Conservation (phyloP, 2,113 vertebrate genomes). For the Malurus elegans region DNA sequence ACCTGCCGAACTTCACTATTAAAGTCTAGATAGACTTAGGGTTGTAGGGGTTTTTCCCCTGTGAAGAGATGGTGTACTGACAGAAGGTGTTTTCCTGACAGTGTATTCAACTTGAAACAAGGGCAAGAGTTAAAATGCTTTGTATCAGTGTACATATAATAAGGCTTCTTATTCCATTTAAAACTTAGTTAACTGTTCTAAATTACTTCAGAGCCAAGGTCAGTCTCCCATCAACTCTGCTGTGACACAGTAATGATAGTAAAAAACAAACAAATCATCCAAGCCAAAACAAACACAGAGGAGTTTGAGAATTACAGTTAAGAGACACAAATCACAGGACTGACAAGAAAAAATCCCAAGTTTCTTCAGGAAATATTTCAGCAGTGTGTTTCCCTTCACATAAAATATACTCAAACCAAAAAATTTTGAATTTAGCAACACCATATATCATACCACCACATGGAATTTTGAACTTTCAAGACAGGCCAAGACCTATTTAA, state of each 20-base stretch:
- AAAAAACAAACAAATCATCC: neutral
- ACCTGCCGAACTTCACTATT: neutral
- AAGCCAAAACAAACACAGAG: neutral
- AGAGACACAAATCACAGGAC: neutral
- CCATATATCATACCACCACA: accelerated
- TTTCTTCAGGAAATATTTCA: neutral
- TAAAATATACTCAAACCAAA: neutral
- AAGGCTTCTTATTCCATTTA: neutral
- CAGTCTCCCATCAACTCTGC: neutral
- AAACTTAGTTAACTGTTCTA: neutral
- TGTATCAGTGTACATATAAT: neutral
- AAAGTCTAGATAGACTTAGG: neutral
- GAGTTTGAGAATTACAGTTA: neutral
- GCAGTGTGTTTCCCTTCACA: neutral
- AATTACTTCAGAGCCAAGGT: neutral
- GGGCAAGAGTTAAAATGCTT: neutral
- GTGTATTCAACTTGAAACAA: neutral
- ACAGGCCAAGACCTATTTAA: neutral
- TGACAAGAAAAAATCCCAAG: neutral
- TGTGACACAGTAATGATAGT: neutral
- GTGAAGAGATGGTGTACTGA: neutral
- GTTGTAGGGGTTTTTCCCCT: neutral
- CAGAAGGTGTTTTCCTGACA: neutral
- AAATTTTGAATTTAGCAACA: neutral
- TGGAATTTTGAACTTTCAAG: neutral